Percentiles rank a stretch among this genome's conserved stretches.
Evolutionary conservation across 1,140 invertebrate genomes (phyloP).

Genomic region (Stegodyphus mimosarum): DNA sequence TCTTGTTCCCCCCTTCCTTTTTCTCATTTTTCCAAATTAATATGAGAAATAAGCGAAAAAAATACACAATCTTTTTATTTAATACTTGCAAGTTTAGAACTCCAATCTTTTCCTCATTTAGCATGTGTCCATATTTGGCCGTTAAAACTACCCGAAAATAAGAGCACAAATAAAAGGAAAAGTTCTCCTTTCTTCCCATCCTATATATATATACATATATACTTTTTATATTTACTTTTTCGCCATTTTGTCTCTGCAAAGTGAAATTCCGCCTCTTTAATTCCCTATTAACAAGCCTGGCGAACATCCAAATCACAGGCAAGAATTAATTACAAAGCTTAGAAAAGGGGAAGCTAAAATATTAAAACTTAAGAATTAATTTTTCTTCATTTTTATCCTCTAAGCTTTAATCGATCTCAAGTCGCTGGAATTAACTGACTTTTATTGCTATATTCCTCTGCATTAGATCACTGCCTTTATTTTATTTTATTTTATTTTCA

Average conservation of each 20-base stretch:
- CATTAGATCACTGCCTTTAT: no score
- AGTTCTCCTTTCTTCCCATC: no score
- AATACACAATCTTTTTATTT: neutral
- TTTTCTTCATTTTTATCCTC: slow-evolving; percentile 18
- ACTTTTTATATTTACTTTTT: neutral
- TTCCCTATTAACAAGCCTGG: slow-evolving; percentile 48
- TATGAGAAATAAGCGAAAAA: no score
- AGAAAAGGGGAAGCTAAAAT: slow-evolving; percentile 16
- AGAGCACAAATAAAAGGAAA: neutral
- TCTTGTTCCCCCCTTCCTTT: no score
- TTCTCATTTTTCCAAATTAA: no score
- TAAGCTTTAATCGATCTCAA: slow-evolving; percentile 37
- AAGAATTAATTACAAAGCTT: slow-evolving; percentile 32
- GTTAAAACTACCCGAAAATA: neutral
- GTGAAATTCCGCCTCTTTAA: slow-evolving; percentile 43
- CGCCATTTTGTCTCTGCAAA: slow-evolving; percentile 33
- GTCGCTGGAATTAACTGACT: neutral
- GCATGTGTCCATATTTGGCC: neutral
- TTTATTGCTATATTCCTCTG: no score
- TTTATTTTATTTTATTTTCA: no score
- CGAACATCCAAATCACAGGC: slow-evolving; percentile 27
- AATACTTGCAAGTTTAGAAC: neutral
- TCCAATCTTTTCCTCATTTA: neutral
- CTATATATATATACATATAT: neutral
- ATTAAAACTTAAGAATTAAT: slow-evolving; percentile 53